Conservation (phyloP, 2,888 invertebrate species). For the Stomorhina lunata region DNA sequence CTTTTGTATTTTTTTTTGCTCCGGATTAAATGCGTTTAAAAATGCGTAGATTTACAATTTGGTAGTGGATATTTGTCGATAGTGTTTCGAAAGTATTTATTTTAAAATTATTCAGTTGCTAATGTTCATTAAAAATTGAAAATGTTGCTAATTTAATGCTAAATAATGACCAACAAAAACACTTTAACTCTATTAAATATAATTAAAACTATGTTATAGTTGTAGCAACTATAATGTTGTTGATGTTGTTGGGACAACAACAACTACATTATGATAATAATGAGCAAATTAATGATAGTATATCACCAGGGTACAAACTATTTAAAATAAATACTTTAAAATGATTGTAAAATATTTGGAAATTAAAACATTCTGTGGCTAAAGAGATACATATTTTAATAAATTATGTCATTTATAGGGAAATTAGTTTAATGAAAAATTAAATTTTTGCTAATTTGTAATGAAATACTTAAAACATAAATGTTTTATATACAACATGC, state of each 20-base stretch:
- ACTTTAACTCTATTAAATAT: no score
- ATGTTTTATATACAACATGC: not conserved
- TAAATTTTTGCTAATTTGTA: no score
- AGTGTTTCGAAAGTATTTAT: constrained; percentile 63
- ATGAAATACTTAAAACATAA: not conserved
- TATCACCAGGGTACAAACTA: constrained; percentile 30
- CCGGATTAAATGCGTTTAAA: constrained; percentile 46
- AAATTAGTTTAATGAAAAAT: constrained; percentile 12
- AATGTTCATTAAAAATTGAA: constrained; percentile 68
- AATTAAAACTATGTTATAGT: constrained; percentile 23
- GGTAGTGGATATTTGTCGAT: constrained; percentile 67
- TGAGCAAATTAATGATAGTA: constrained; percentile 53
- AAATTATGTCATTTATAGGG: constrained; percentile 34
- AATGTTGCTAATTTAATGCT: constrained; percentile 53
- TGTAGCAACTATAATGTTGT: not conserved
- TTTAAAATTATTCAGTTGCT: constrained; percentile 72
- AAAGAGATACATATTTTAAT: constrained; percentile 41
- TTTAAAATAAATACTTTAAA: constrained; percentile 30
- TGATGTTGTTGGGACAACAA: constrained; percentile 17
- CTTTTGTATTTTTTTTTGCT: constrained; percentile 16
- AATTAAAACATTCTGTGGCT: constrained; percentile 38
- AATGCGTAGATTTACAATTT: not conserved
- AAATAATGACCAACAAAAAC: constrained; percentile 42
- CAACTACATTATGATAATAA: no score
- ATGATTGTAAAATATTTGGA: constrained; percentile 2